Base-by-base conservation (phyloP, 1,140 invertebrate genomes). In the Papilio dardanus region DNA sequence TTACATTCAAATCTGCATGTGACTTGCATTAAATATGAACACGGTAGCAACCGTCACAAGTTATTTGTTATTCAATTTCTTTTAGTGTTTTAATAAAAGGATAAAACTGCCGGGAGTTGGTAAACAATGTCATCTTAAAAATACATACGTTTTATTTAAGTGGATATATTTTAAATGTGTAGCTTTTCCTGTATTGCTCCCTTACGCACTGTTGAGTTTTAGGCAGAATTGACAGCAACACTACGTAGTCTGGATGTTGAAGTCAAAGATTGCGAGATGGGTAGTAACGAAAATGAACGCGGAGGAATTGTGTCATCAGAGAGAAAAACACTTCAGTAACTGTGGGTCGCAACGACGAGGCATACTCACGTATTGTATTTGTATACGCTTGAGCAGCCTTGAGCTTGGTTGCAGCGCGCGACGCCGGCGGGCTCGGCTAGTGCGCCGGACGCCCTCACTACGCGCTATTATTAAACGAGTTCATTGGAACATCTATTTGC, bases 401-500 rank as follows among this genome's bases (percentile, higher is more conserved):
- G 88, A 86, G 83, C 81, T 77, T 82, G 79, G 84, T 81, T 77
- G 81, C 80, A 84, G 79, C 77, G 78, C 80, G 83, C 76, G 76
- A 73, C 80, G 84, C 79, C 76, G 79, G 78, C 75, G 77, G 30
- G 54, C 28, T 28, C 68, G 77, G 73, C 79, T 76, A 71, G 65
- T 62, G 54, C 74, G 33, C 24, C 24, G 86, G 85, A 89, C 90
- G 88, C 90, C 87, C 84, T 88, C 89, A 86, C 91, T 89, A 90
- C 89, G 86, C 77, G 89, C 91, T 93, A 93, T 92, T 92, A 92
- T 92, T 93, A 92, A 93, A 92, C 86, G 90, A 93, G 89, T 92
- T 93, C 92, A 93, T 91, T 92, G 90, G 90, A 92, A 93, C 90
- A 92, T 93, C 91, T 92, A 92, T 93, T 93, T 93, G 89, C 90